Base-by-base conservation (phyloP, 2,797 vertebrate species). In the Schizothorax lantsangensis region DNA sequence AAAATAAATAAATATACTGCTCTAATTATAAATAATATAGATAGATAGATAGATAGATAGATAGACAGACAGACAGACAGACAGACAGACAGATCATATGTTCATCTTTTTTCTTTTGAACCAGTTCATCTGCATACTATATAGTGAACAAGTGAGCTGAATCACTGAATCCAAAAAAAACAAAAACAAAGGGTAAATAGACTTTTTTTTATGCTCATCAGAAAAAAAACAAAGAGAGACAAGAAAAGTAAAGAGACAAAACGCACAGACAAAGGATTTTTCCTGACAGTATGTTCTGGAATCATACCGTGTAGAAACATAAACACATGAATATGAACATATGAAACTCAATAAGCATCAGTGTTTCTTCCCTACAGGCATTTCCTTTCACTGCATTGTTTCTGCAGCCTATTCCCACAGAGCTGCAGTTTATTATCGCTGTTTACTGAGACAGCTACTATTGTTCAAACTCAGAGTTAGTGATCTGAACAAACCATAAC, bases 261-360 rank as follows among this genome's bases (percentile, higher is more conserved):
- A n/a, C 33, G 30, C 1, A 30, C 3, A 54, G 9, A 77, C 73
- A 77, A 33, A 23, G 10, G 30, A 11, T 38, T 23, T 40, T 90
- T 59, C 89, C 90, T 79, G 15, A 91, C 91, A 90, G 69, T 62
- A 85, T 86, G 79, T 85, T 87, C 90, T 84, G 86, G 81, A 87
- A 75, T 84, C 75, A 82, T 47, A 89, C 82, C 84, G 84, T n/a
- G 72, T 69, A 8, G 79, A 59, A 81, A 84, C n/a, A 54, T 69
- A 84, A 62, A 75, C 21, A 66, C 72, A 82, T 85, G 86, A 90
- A 87, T 88, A 78, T 90, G 90, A 88, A 89, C 71, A 86, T 85
- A 80, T 91, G 91, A 92, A 93, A 93, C 88, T 73, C 71, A 90
- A 91, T 90, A 90, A 88, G 68, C 71, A 86, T 87, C 84, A 88